Percentiles rank a stretch among this genome's conserved stretches.
Evolutionary conservation across 1,140 invertebrate species (phyloP).

Genomic region (Tenebrio molitor): DNA sequence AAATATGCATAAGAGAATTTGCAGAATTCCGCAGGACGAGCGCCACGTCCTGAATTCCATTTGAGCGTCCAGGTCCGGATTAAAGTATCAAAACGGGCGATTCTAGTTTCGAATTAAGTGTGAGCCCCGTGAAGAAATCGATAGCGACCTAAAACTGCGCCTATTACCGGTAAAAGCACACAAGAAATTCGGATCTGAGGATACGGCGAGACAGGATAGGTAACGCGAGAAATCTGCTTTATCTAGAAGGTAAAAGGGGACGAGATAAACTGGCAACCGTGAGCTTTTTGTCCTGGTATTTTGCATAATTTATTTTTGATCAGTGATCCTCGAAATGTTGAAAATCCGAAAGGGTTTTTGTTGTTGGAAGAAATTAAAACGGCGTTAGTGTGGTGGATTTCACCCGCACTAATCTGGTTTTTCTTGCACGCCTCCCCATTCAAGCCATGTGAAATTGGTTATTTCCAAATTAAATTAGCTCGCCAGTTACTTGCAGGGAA

Average conservation of each 20-base stretch:
- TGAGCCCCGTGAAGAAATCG: background rate
- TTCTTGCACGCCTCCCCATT: background rate
- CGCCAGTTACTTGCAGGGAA: background rate
- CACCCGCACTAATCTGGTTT: background rate
- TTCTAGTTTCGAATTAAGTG: background rate
- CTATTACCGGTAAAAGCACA: background rate
- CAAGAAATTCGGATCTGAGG: no score
- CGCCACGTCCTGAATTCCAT: background rate
- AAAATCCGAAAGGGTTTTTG: background rate
- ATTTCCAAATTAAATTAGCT: slow-evolving; percentile 4
- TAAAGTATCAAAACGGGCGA: slow-evolving; percentile 10
- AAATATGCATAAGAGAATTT: background rate
- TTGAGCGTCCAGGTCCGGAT: slow-evolving; percentile 6
- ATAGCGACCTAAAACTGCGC: background rate
- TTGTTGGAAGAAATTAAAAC: slow-evolving; percentile 4
- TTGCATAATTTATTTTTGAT: slow-evolving; percentile 40
- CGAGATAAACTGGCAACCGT: slow-evolving; percentile 2
- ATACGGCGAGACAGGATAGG: no score
- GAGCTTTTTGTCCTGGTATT: slow-evolving; percentile 9
- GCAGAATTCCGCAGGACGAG: background rate
- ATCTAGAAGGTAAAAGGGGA: slow-evolving; percentile 12
- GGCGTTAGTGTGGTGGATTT: slow-evolving; percentile 7
- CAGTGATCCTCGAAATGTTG: background rate
- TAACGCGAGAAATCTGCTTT: slow-evolving; percentile 31
- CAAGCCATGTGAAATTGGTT: slow-evolving; percentile 5